phyloP scores from a whole-genome alignment of 2,888 invertebrate genomes.

The Germaria angustata region DNA sequence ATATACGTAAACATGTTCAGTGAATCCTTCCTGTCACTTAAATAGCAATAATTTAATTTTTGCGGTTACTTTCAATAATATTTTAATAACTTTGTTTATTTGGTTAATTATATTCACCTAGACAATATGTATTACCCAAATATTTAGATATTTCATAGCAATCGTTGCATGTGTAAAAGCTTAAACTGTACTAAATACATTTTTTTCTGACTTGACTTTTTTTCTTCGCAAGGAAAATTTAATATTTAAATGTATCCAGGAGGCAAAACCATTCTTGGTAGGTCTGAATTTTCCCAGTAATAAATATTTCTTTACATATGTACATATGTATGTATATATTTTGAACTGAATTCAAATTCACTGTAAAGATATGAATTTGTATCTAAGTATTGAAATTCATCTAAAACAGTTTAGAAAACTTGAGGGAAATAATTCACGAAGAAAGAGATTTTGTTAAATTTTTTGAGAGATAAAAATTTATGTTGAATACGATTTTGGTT shows the following conservation, averaged over 20 bases:
- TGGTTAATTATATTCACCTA: too few species aligned
- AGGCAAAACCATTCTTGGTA: not conserved
- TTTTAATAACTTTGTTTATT: too few species aligned
- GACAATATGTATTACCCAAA: not conserved
- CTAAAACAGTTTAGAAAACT: not conserved
- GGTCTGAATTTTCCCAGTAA: not conserved
- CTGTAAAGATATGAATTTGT: not conserved
- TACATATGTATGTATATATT: too few species aligned
- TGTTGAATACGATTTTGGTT: not conserved
- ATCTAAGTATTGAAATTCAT: not conserved
- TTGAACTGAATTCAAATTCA: not conserved
- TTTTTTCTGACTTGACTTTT: not conserved
- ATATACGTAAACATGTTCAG: too few species aligned
- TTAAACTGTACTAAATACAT: not conserved
- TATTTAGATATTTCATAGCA: not conserved
- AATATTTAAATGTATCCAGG: constrained; percentile 6
- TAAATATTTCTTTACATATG: not conserved
- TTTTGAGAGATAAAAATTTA: not conserved
- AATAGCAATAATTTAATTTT: too few species aligned
- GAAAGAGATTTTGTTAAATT: not conserved
- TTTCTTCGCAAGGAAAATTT: not conserved
- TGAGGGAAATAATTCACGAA: not conserved
- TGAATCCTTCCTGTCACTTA: too few species aligned
- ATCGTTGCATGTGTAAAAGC: constrained; percentile 16
- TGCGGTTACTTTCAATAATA: too few species aligned